Evolutionary conservation across 2,888 invertebrate genomes (phyloP), one percentile per base, ranked within the genome.

Genomic region (Dryobotodes eremita): DNA sequence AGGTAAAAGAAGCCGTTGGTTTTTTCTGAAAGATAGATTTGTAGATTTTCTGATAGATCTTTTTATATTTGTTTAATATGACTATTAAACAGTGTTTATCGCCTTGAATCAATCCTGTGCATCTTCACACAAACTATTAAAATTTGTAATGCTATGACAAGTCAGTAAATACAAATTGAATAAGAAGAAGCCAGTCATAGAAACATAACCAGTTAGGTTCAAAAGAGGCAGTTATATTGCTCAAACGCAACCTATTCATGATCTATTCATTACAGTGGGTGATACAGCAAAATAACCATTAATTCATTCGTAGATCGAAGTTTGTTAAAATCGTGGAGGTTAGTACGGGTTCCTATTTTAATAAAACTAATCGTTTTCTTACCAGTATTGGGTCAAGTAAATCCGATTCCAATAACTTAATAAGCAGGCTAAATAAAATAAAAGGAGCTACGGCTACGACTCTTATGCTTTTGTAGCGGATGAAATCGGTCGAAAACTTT

Each of bases 241-340:
- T 71, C 36, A 74, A 62, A 66, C 66, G 46, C 13, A 57, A 64
- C 48, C 48, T 81, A 71, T 77, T 80, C 66, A 84, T 66, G 77
- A 84, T 84, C 11, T 71, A 23, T 65, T 83, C 81, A 83, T 83
- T 83, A 83, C 48, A 55, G 48, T 26, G 61, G 31, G 61, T 84
- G 84, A 84, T 50, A 65, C 53, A 71, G 84, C 84, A 85, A 71
- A 55, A 77, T 71, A 57, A 50, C 15, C 6, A 50, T 42, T 31
- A 7, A 26, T 69, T 70, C 20, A 70, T 62, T 53, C 50, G 20
- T 36, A 48, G 36, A 71, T 65, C 26, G 1, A 55, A 70, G 46
- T 59, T 68, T 68, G 17, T 59, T 77, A 42, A 50, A 77, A 50
- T 50, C 2, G 8, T 55, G 1, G 20, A 23, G 20, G 55, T 23